Conservation (phyloP, 2,888 invertebrate genomes). For the Lasioglossum lativentre region DNA sequence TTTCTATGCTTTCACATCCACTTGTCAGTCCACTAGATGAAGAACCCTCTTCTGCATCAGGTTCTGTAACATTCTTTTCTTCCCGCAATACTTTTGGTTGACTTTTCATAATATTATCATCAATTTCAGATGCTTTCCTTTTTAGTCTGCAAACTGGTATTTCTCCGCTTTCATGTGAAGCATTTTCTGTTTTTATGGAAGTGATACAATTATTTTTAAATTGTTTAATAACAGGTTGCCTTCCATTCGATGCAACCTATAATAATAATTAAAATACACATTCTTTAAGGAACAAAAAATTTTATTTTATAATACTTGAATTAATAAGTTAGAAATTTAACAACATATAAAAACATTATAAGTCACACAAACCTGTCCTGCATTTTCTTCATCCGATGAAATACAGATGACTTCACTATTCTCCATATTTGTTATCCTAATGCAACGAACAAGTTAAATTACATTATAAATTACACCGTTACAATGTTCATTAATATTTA, state of each 20-base stretch:
- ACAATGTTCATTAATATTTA: not conserved
- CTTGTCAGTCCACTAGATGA: not conserved
- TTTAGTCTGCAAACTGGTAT: conserved; percentile 19
- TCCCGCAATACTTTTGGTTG: not conserved
- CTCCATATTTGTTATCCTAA: conserved; percentile 35
- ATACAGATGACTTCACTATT: conserved; percentile 71
- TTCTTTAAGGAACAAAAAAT: not conserved
- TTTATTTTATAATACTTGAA: not conserved
- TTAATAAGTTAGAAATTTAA: not conserved
- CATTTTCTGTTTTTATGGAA: conserved; percentile 2
- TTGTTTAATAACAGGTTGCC: not conserved
- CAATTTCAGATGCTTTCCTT: conserved; percentile 36
- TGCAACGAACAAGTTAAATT: not conserved
- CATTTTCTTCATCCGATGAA: conserved; percentile 72
- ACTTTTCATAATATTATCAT: not conserved
- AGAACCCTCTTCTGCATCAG: not conserved
- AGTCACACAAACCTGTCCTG: conserved; percentile 62
- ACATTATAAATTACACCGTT: conserved; percentile 2
- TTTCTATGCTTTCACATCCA: not conserved
- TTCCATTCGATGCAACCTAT: not conserved
- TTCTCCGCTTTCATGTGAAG: not conserved
- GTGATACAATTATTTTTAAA: not conserved
- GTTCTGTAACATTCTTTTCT: no score
- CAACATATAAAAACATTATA: not conserved
- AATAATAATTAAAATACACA: conserved; percentile 11